Conservation (phyloP, 2,113 vertebrate species). For the Grus americana region DNA sequence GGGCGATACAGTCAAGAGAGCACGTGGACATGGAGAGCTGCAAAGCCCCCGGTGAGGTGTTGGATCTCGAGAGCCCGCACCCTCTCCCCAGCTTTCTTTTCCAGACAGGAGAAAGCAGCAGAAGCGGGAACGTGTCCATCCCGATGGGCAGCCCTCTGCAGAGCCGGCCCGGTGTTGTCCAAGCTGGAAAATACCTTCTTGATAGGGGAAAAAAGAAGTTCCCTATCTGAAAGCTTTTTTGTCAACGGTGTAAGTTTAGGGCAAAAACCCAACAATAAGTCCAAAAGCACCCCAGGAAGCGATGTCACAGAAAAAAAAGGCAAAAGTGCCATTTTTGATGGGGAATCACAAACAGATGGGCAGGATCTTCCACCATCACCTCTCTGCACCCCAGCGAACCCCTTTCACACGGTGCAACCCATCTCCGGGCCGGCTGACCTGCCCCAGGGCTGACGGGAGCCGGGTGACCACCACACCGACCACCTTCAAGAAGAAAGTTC, state of each 20-base stretch:
- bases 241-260: not conserved
- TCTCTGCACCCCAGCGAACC: not conserved
- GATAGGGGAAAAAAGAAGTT: not conserved
- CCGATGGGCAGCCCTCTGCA: accelerated
- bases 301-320: accelerated
- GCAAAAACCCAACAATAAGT: accelerated
- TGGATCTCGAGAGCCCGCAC: not conserved
- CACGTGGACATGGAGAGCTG: accelerated
- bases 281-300: not conserved
- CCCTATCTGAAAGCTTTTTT: not conserved
- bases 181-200: not conserved
- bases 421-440: not conserved
- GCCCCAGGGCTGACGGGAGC: accelerated
- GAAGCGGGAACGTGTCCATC: accelerated
- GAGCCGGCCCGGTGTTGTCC: not conserved
- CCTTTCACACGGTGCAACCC: accelerated
- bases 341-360: not conserved
- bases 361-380: accelerated
- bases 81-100: not conserved
- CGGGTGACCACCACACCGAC: accelerated
- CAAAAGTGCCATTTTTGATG: not conserved
- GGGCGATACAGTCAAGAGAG: not conserved
- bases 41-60: not conserved
- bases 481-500: accelerated
- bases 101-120: not conserved